Evolutionary conservation across 2,113 vertebrate genomes (phyloP), one percentile per base, ranked within the genome.

Genomic region (Barbus barbus): DNA sequence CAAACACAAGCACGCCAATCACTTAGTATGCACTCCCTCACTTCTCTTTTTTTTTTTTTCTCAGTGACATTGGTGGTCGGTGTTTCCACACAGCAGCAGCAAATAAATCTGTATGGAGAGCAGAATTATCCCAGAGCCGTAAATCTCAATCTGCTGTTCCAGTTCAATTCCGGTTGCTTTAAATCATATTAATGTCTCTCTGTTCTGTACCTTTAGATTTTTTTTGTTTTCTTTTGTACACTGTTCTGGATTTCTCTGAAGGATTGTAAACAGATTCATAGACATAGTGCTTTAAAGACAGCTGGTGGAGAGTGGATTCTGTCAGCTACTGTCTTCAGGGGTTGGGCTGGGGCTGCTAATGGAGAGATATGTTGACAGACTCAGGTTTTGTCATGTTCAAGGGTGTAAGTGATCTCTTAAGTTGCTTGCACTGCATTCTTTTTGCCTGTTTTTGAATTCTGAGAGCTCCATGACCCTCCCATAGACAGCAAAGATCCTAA

Each of bases 371-470:
- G 65, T 51, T 22, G 76, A 9, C 28, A 48, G 9, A 38, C 67
- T 44, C 72, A 80, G 48, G 44, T 83, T 82, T 71, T 61, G 53
- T n/a, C 81, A 60, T 78, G 76, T 78, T 12, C 13, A 41, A 60
- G 48, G 33, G 11, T 78, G 53, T 78, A 78, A 78, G 22, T 60
- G 53, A 78, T 60, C 18, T 77, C 73, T 56, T 60, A 33, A 77
- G 28, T 22, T 78, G 13, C 20, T 16, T 78, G 12, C 33, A 9
- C 22, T 41, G 38, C 38, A 8, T 41, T 41, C 38, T 41, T 1
- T 41, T 4, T 41, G n/a, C n/a, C n/a, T n/a, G n/a, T n/a, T n/a
- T n/a, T n/a, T n/a, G n/a, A n/a, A n/a, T n/a, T n/a, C n/a, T n/a
- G n/a, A n/a, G n/a, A n/a, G n/a, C n/a, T n/a, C n/a, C n/a, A n/a